A percentile compares a stretch with the other conserved stretches of the same genome.
Evolutionary conservation across 2,888 invertebrate species (phyloP).

Genomic region (Dusona sp.): DNA sequence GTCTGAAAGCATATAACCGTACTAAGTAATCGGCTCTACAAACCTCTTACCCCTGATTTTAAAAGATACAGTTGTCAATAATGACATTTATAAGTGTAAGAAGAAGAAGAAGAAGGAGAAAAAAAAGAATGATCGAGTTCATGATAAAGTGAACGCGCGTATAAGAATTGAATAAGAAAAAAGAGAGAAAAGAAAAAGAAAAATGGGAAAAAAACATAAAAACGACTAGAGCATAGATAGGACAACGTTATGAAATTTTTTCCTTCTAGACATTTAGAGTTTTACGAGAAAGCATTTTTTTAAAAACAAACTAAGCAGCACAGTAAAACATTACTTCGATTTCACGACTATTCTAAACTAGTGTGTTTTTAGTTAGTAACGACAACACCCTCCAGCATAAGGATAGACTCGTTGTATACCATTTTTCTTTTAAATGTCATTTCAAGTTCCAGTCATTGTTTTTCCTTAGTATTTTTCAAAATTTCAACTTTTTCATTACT

Average conservation of each 20-base stretch:
- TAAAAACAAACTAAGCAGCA: slow-evolving; percentile 29
- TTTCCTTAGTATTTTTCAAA: slow-evolving; percentile 36
- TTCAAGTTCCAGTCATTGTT: slow-evolving; percentile 32
- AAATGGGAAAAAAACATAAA: slow-evolving; percentile 71
- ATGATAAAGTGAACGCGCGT: slow-evolving; percentile 61
- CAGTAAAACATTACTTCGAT: slow-evolving; percentile 37
- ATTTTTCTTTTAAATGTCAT: slow-evolving; percentile 45
- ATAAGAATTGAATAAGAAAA: slow-evolving; percentile 46
- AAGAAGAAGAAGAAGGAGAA: slow-evolving; percentile 21
- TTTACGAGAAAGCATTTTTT: slow-evolving; percentile 73
- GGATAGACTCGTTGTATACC: slow-evolving; percentile 54
- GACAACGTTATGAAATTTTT: slow-evolving; percentile 82
- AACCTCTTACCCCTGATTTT: slow-evolving; percentile 52
- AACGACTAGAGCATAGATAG: slow-evolving; percentile 82
- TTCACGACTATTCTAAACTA: slow-evolving; percentile 48
- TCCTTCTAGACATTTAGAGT: slow-evolving; percentile 78
- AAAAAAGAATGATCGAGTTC: slow-evolving; percentile 1
- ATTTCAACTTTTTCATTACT: slow-evolving; percentile 14
- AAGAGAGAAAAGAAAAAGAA: slow-evolving; percentile 66
- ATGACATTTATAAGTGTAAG: slow-evolving; percentile 69
- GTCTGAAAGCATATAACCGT: slow-evolving; percentile 59
- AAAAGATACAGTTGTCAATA: slow-evolving; percentile 75
- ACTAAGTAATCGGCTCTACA: slow-evolving; percentile 72
- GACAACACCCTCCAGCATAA: slow-evolving; percentile 37
- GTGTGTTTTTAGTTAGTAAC: slow-evolving; percentile 61